phyloP scores from a whole-genome alignment of 2,797 vertebrate species.

The Danio kyathit region DNA sequence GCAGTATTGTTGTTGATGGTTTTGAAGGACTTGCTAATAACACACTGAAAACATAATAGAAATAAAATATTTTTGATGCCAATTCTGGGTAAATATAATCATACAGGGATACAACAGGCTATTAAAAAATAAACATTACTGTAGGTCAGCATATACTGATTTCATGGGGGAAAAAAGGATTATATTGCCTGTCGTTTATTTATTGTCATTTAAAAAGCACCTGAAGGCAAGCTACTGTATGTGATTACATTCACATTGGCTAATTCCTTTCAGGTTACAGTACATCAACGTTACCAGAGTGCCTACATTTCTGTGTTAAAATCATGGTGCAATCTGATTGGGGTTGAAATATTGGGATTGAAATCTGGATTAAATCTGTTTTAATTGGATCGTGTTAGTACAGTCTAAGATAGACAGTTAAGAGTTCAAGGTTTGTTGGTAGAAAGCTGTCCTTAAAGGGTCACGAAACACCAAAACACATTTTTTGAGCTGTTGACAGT shows the following conservation, averaged over 20 bases:
- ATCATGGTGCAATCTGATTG: constrained; percentile 23
- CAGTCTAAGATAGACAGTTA: background rate
- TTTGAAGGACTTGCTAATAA: background rate
- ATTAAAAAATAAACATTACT: background rate
- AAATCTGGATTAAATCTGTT: background rate
- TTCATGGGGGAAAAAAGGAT: background rate
- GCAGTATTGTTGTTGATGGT: background rate
- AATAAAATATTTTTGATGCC: background rate
- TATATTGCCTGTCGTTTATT: background rate
- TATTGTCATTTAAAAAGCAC: constrained; percentile 6
- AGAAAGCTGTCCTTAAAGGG: background rate
- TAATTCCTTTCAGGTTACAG: constrained; percentile 24
- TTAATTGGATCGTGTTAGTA: background rate
- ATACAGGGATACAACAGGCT: background rate
- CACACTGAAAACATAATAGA: background rate
- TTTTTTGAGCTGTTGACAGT: no score
- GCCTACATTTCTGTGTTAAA: background rate
- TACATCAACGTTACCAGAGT: constrained; percentile 6
- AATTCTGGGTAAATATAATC: background rate
- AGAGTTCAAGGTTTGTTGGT: background rate
- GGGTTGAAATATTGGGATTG: background rate
- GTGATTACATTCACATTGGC: constrained; percentile 44
- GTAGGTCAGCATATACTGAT: no score
- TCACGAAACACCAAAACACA: no score
- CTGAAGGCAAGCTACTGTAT: constrained; percentile 9